Evolutionary conservation across 2,797 vertebrate species (phyloP).

Genomic region (Syngnathus acus): DNA sequence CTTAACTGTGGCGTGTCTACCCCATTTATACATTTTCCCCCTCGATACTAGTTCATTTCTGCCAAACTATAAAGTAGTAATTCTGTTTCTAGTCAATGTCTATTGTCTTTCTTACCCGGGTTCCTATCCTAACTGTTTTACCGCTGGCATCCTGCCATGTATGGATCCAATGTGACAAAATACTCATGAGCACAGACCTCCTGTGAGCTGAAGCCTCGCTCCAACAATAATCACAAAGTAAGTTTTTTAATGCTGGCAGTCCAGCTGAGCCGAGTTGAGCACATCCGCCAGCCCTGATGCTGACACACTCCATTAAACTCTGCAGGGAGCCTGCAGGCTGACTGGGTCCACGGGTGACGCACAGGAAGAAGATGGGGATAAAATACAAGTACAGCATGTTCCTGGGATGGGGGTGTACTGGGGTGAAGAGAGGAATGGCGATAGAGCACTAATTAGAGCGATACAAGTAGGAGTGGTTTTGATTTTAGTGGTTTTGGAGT

Average conservation of each 20-base stretch:
- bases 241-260: constrained; percentile 62
- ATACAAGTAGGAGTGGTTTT: constrained; percentile 17
- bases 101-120: constrained; percentile 27
- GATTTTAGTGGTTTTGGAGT: too few species aligned
- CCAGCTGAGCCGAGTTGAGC: constrained; percentile 58
- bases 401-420: constrained; percentile 13
- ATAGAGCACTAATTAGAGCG: constrained; percentile 31
- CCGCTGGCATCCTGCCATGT: constrained; percentile 41
- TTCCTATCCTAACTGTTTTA: constrained; percentile 20
- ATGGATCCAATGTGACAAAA: constrained; percentile 51
- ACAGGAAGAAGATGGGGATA: constrained; percentile 50
- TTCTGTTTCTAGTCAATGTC: constrained; percentile 16
- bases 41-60: constrained; percentile 21
- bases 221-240: constrained; percentile 67
- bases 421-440: constrained; percentile 10
- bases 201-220: constrained; percentile 62
- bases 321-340: constrained; percentile 49
- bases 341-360: constrained; percentile 54
- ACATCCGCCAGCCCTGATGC: constrained; percentile 55
- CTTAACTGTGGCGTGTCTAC: constrained; percentile 28
- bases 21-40: constrained; percentile 13
- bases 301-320: constrained; percentile 71
- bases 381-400: constrained; percentile 20
- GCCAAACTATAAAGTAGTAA: constrained; percentile 9
- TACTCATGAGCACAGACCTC: constrained; percentile 61